phyloP scores from a whole-genome alignment of 2,113 vertebrate species.

The Cathartes aura region DNA sequence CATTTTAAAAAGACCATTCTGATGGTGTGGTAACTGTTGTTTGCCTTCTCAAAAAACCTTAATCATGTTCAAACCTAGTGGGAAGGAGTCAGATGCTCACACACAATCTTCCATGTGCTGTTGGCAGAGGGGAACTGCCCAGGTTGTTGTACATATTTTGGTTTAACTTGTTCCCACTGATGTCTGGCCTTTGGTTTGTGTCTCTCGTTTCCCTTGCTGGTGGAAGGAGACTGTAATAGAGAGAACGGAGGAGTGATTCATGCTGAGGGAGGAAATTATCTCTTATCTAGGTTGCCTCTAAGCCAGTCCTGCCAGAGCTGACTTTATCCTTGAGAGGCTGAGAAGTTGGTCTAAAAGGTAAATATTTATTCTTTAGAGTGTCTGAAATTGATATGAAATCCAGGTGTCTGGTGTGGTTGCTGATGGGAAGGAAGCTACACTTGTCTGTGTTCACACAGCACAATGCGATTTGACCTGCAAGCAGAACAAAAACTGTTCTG shows the following conservation, averaged over 20 bases:
- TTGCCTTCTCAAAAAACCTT: background rate
- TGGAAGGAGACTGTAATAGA: background rate
- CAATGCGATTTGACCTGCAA: background rate
- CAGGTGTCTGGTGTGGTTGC: background rate
- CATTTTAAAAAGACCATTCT: background rate
- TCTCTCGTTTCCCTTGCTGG: background rate
- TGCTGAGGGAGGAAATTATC: constrained; percentile 20
- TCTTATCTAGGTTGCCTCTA: constrained; percentile 41
- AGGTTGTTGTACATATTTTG: background rate
- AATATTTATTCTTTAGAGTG: constrained; percentile 40
- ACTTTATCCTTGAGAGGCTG: constrained; percentile 52
- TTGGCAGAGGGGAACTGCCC: background rate
- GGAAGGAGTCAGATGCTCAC: background rate
- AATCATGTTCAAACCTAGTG: background rate
- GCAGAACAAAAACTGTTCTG: background rate
- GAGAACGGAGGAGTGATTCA: background rate
- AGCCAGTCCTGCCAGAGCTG: background rate
- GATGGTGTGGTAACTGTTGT: background rate
- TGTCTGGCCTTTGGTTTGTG: background rate
- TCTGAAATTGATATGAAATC: background rate
- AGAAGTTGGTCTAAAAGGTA: constrained; percentile 46
- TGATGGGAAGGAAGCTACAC: background rate
- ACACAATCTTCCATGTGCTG: background rate
- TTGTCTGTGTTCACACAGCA: background rate
- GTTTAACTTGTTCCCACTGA: background rate